Base-by-base conservation (phyloP, 1,140 invertebrate species). In the Drosophila aff. region DNA sequence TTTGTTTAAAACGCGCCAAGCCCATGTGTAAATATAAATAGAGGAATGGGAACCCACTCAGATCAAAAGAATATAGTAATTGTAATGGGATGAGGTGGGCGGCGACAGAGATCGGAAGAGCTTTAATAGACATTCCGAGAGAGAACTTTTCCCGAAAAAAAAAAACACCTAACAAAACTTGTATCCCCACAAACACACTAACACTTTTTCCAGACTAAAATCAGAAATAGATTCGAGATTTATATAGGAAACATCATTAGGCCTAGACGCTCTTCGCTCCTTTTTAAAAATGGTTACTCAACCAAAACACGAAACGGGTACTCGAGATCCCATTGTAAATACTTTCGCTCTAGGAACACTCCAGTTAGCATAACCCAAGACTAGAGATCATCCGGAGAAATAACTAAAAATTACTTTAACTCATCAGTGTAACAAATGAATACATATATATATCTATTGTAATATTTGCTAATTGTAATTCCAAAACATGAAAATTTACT, bases 391-490 rank as follows among this genome's bases (percentile, higher is more conserved):
- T 63, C 55, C 38, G 41, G 36, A 64, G 36, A 65, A 76, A 53
- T 65, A 69, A 67, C 49, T 58, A 41, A 64, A 77, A 41, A 50
- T 82, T 82, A 77, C 75, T 77, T 77, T 77, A 82, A 72, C 62
- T 73, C 69, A 72, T 73, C 66, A 41, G 69, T 73, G 69, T 74
- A 79, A 66, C 62, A 43, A 69, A 76, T 73, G 38, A 66, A 81
- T 84, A 63, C 65, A 71, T 81, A 75, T 38, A 31, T 31, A 31
- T 74, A 59, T 81, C 57, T 85, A 85, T 78, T 83, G 79, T 87
- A 86, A 87, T 69, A 86, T 86, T 86, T 87, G 62, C 71, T 85
- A 87, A 87, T 80, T 87, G 80, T 83, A 86, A 86, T 86, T 87
- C 75, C 43, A 75, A 60, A 60, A 76, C 43, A 49, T n/a, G 23